Conservation (phyloP, 2,113 vertebrate species). For the Caloenas nicobarica region DNA sequence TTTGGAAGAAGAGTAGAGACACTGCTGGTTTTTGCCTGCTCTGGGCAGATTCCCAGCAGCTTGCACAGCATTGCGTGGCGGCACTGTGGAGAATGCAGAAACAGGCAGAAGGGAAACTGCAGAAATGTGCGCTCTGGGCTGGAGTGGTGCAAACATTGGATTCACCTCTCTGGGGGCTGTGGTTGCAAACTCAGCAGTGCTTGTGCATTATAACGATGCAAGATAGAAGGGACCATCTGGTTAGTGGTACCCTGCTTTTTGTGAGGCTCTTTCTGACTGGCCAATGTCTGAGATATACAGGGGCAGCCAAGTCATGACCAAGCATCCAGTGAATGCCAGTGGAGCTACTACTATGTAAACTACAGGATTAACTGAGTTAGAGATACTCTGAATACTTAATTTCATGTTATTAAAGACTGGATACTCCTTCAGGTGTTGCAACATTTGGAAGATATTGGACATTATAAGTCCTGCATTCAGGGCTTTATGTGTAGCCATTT, state of each 20-base stretch:
- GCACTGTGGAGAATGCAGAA: background rate
- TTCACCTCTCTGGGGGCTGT: background rate
- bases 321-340: background rate
- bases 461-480: background rate
- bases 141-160: background rate
- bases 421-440: background rate
- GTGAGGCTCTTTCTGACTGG: background rate
- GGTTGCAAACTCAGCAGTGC: background rate
- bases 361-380: background rate
- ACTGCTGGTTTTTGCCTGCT: background rate
- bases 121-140: background rate
- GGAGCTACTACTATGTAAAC: background rate
- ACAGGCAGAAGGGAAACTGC: background rate
- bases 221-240: background rate
- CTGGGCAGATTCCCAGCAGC: background rate
- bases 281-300: background rate
- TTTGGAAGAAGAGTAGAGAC: background rate
- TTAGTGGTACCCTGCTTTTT: background rate
- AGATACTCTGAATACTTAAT: background rate
- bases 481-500: background rate
- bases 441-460: background rate
- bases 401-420: background rate
- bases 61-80: fast-evolving
- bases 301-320: background rate
- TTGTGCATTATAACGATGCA: background rate